phyloP scores from a whole-genome alignment of 2,797 vertebrate genomes.

The Numenius phaeopus region DNA sequence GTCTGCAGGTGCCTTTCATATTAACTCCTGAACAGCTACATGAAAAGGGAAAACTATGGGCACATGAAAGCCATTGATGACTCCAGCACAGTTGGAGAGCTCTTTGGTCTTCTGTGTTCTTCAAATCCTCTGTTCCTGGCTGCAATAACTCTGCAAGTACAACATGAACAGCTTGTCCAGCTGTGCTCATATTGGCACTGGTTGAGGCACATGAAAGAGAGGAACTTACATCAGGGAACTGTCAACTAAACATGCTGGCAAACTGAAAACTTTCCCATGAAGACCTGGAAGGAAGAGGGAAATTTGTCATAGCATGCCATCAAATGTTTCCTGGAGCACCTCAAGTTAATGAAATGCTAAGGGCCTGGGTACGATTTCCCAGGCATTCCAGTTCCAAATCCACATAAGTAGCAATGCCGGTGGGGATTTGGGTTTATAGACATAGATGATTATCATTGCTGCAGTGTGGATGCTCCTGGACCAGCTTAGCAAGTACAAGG shows the following conservation, averaged over 20 bases:
- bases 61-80: not conserved
- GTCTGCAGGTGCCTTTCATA: not conserved
- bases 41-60: not conserved
- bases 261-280: not conserved
- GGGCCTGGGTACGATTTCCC: not conserved
- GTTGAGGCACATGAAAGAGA: not conserved
- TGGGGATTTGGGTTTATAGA: not conserved
- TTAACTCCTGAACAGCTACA: not conserved
- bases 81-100: not conserved
- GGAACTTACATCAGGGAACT: not conserved
- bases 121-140: not conserved
- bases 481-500: not conserved
- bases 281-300: not conserved
- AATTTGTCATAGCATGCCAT: not conserved
- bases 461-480: not conserved
- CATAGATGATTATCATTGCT: not conserved
- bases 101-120: not conserved
- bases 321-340: not conserved
- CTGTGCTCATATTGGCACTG: not conserved
- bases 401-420: not conserved
- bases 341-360: not conserved
- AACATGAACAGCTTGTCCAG: not conserved
- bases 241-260: not conserved
- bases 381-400: not conserved
- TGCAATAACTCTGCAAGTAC: not conserved